Evolutionary conservation across 2,888 invertebrate species (phyloP).

Genomic region (Oxyteleia sp.): DNA sequence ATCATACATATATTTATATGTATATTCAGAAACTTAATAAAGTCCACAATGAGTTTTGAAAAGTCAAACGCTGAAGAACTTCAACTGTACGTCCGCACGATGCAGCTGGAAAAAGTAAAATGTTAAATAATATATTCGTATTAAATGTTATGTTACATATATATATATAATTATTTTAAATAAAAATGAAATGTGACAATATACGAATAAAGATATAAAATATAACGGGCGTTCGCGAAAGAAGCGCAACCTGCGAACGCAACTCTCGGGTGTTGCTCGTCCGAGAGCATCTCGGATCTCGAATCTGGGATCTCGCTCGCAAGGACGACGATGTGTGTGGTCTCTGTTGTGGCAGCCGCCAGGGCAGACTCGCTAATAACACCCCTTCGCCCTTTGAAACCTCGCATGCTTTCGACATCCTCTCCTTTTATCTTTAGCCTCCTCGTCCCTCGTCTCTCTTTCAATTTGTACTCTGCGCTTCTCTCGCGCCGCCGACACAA

Average conservation of each 20-base stretch:
- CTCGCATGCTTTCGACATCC: slow-evolving; percentile 69
- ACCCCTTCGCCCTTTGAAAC: slow-evolving; percentile 76
- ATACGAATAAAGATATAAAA: slow-evolving; percentile 84
- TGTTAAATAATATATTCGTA: neutral
- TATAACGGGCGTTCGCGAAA: slow-evolving; percentile 81
- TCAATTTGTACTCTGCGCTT: slow-evolving; percentile 22
- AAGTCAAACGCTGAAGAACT: neutral
- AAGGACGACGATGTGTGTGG: slow-evolving; percentile 84
- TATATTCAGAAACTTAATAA: slow-evolving; percentile 22
- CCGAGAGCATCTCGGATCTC: slow-evolving; percentile 49
- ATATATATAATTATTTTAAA: too few species aligned
- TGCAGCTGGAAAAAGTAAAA: slow-evolving; percentile 15
- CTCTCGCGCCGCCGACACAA: slow-evolving; percentile 76
- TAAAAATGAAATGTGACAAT: too few species aligned
- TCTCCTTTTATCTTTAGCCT: slow-evolving; percentile 59
- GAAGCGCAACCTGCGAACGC: slow-evolving; percentile 73
- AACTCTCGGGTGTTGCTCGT: slow-evolving; percentile 34
- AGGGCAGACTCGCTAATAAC: slow-evolving; percentile 85
- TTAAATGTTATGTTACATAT: too few species aligned
- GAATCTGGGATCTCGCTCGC: slow-evolving; percentile 66
- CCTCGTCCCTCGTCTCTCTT: slow-evolving; percentile 40
- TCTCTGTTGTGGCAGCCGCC: slow-evolving; percentile 84
- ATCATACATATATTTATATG: slow-evolving; percentile 29
- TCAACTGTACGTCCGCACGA: slow-evolving; percentile 5
- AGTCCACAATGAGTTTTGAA: slow-evolving; percentile 29